Percentiles rank a stretch among this genome's conserved stretches.
These are phyloP conservation scores for Caenorhabditis virilis DNA, from an alignment of 2,888 invertebrate species.

Conservation along the genomic window DNA sequence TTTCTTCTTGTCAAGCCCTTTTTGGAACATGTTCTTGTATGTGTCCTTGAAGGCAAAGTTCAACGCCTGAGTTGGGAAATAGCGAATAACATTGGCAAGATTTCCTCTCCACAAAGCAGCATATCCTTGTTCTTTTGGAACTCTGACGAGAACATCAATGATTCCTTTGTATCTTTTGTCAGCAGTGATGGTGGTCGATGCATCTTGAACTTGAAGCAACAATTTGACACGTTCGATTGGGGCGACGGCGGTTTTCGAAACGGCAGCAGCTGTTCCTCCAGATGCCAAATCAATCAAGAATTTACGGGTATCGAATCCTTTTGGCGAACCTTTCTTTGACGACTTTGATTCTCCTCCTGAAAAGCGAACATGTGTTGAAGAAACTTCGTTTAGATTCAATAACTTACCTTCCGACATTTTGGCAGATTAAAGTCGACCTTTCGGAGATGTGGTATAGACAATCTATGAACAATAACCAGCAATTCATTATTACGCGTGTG, in stretches of 20 bases:
- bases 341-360: conserved; percentile 31
- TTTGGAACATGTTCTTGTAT: conserved; percentile 61
- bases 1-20: conserved; percentile 81
- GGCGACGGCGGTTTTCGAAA: conserved; percentile 90
- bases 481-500: too few species aligned
- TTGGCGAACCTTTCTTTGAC: conserved; percentile 23
- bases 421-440: conserved; percentile 3
- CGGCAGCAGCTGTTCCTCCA: conserved; percentile 76
- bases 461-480: too few species aligned
- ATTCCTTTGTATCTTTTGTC: conserved; percentile 66
- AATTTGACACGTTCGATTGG: conserved; percentile 90
- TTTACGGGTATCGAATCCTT: conserved; percentile 57
- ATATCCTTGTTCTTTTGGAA: conserved; percentile 67
- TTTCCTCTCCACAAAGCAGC: conserved; percentile 71
- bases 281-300: conserved; percentile 59
- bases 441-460: not conserved
- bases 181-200: conserved; percentile 54
- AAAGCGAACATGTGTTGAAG: conserved; percentile 1
- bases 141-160: conserved; percentile 57
- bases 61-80: conserved; percentile 90
- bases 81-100: conserved; percentile 71
- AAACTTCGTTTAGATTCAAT: not conserved
- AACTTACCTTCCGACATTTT: conserved; percentile 36
- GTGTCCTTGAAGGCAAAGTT: conserved; percentile 87
- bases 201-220: conserved; percentile 58